Base-by-base conservation (phyloP, 1,140 invertebrate species). In the Bombus superbus region DNA sequence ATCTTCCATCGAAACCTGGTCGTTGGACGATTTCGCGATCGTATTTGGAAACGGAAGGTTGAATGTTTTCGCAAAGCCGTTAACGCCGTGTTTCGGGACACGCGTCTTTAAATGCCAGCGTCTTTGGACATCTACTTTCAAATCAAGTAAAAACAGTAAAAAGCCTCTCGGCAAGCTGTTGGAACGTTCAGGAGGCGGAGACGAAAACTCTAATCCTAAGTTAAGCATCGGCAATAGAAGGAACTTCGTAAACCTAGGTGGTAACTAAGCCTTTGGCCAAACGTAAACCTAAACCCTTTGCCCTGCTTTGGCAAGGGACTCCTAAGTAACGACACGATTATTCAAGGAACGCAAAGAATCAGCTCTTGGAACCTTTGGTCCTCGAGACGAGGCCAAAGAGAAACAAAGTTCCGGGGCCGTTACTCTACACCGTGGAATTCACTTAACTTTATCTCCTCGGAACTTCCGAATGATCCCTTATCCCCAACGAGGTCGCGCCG, bases 291-390 rank as follows among this genome's bases (percentile, higher is more conserved):
- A 4, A 57, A 28, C 47, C 32, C 42, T 44, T 73, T 3, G 3
- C 15, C 1, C 28, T 44, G 6, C 40, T 44, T 72, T 38, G 3
- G 11, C 8, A 13, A 35, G 15, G 10, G 28, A 25, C 47, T 75
- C 10, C 22, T 44, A 25, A 57, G 74, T 59, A 75, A 75, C 74
- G 74, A 38, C 47, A 13, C 74, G 74, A 76, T 76, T 76, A 76
- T 76, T 76, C 74, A 75, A 75, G 32, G 47, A 38, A 47, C 73
- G 73, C 32, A 75, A 75, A 75, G 73, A 75, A 75, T 75, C 44
- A 15, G 13, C 8, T 73, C 72, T 32, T 32, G 15, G 13, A 44
- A 18, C 44, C 42, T 15, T 11, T 25, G 74, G 22, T 76, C 22
- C 35, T 76, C 10, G 22, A 57, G 15, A 32, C 15, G 47, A 28